These are phyloP conservation scores for Eubasilissa regina DNA, from an alignment of 1,140 invertebrate genomes.

Conservation along the genomic window DNA sequence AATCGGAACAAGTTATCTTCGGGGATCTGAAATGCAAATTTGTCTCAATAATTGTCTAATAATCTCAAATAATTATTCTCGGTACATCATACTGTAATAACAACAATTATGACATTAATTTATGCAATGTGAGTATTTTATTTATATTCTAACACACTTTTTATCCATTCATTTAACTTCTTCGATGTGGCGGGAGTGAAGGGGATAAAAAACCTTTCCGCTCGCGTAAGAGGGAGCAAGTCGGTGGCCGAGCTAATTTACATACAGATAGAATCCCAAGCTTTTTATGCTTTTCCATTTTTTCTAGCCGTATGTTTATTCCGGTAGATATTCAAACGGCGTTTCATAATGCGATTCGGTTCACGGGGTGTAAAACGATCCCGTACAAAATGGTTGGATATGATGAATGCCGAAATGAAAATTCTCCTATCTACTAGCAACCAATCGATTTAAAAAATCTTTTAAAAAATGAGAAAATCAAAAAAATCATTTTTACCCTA, in stretches of 20 bases:
- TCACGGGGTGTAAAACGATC: conserved; percentile 12
- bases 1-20: too few relatives aligned
- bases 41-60: too few relatives aligned
- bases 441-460: too few relatives aligned
- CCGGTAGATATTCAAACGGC: conserved; percentile 53
- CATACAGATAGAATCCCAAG: conserved; percentile 59
- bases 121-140: not conserved
- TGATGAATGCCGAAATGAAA: not conserved
- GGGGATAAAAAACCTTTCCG: not conserved
- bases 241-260: conserved; percentile 54
- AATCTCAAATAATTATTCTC: too few relatives aligned
- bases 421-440: too few relatives aligned
- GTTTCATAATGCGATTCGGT: conserved; percentile 20
- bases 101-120: too few relatives aligned
- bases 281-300: conserved; percentile 55
- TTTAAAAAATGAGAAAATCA: too few relatives aligned
- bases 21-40: too few relatives aligned
- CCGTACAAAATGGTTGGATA: conserved; percentile 18
- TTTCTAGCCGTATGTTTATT: conserved; percentile 56
- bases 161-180: conserved; percentile 14
- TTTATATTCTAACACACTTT: conserved; percentile 1
- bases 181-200: not conserved
- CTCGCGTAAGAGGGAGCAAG: not conserved
- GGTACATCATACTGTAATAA: too few relatives aligned
- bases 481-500: too few relatives aligned